Percentiles rank a stretch among this genome's conserved stretches.
These are phyloP conservation scores for Pocillopora verrucosa DNA, from an alignment of 64 coral and sea anemone genomes.

Conservation along the genomic window DNA sequence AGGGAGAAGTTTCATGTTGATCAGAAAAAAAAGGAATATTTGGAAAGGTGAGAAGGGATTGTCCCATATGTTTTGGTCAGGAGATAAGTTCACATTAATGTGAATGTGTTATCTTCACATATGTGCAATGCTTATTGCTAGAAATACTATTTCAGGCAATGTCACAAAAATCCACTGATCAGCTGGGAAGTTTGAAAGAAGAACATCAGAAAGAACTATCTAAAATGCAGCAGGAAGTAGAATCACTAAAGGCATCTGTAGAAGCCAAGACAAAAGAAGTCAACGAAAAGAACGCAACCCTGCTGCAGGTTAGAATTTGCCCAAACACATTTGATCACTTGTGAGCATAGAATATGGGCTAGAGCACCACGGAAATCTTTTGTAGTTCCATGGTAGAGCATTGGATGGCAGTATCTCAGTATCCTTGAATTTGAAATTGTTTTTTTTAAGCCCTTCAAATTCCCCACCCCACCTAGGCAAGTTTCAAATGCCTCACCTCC, in stretches of 20 bases:
- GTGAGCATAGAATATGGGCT: no score
- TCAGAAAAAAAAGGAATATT: no score
- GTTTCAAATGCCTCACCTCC: no score
- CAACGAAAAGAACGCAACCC: constrained; percentile 75
- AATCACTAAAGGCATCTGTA: constrained; percentile 61
- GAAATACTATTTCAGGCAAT: constrained; percentile 8
- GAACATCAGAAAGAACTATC: constrained; percentile 49
- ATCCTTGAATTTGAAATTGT: no score
- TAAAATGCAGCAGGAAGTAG: constrained; percentile 52
- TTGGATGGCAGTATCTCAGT: no score
- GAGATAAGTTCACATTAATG: neutral
- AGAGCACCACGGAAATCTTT: no score
- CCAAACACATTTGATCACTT: neutral
- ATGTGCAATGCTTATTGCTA: neutral
- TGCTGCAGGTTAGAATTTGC: neutral
- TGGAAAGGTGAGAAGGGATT: no score
- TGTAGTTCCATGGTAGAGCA: no score
- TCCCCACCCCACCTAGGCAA: no score
- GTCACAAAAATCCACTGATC: constrained; percentile 30
- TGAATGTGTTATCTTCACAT: neutral
- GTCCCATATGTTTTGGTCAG: no score
- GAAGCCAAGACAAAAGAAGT: constrained; percentile 75
- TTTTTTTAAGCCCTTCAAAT: no score
- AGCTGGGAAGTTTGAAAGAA: constrained; percentile 26
- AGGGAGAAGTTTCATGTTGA: no score